Conservation (phyloP, 2,797 vertebrate species). For the Aotus griseimembra region DNA sequence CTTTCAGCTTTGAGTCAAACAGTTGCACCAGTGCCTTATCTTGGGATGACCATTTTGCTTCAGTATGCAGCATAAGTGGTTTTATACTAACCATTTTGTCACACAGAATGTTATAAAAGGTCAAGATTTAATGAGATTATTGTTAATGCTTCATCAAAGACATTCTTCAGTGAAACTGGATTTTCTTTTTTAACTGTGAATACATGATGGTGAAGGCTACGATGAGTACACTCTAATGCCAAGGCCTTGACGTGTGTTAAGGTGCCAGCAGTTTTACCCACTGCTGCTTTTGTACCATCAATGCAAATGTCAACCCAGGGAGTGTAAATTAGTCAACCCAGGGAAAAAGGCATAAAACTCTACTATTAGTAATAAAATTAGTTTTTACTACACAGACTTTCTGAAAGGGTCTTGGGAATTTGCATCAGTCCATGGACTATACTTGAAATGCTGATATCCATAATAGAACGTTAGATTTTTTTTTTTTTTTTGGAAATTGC, state of each 20-base stretch:
- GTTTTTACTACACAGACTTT: not conserved
- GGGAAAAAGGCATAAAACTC: not conserved
- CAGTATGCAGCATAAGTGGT: not conserved
- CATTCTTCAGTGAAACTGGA: not conserved
- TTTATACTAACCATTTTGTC: not conserved
- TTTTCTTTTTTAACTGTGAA: not conserved
- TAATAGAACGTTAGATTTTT: not conserved
- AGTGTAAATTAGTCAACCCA: not conserved
- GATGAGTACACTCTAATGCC: not conserved
- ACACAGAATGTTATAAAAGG: not conserved
- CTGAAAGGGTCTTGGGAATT: not conserved
- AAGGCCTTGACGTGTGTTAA: not conserved
- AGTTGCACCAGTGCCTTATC: not conserved
- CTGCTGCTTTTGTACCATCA: not conserved
- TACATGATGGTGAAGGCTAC: not conserved
- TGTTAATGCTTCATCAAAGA: conserved; percentile 1
- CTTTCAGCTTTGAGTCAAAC: not conserved
- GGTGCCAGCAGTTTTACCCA: not conserved
- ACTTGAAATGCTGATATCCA: not conserved
- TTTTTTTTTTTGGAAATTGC: not conserved
- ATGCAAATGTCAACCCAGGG: not conserved
- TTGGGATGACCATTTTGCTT: not conserved
- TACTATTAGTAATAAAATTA: not conserved
- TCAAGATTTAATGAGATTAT: not conserved
- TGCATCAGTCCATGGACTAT: not conserved